A percentile compares a stretch with the other conserved stretches of the same genome.
phyloP scores from a whole-genome alignment of 2,888 invertebrate species.

The Ochropleura leucogaster region DNA sequence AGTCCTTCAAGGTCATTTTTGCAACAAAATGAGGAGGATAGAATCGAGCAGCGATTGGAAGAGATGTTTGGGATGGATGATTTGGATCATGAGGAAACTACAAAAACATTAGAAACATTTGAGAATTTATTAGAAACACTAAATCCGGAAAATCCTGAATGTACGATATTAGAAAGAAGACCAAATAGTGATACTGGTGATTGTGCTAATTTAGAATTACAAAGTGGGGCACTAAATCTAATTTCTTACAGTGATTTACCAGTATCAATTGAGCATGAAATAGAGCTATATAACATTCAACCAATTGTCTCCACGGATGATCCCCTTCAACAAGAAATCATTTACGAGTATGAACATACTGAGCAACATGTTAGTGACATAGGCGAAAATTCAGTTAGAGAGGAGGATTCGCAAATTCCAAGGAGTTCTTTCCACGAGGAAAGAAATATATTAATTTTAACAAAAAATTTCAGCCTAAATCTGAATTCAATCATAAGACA shows the following conservation, averaged over 20 bases:
- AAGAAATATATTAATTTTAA: conserved; percentile 27
- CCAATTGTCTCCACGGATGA: conserved; percentile 26
- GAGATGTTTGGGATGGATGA: conserved; percentile 22
- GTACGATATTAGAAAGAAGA: conserved; percentile 21
- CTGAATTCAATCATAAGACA: conserved; percentile 32
- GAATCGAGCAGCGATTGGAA: conserved; percentile 18
- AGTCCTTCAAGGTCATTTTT: conserved; percentile 23
- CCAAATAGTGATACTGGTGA: conserved; percentile 9
- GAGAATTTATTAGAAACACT: conserved; percentile 30
- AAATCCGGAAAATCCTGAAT: conserved; percentile 22
- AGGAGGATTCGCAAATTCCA: conserved; percentile 26
- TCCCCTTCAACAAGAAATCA: conserved; percentile 27
- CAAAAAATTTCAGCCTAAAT: conserved; percentile 20
- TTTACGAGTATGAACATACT: conserved; percentile 31
- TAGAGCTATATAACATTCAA: conserved; percentile 28
- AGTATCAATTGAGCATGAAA: conserved; percentile 23
- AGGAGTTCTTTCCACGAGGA: conserved; percentile 7
- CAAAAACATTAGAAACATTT: conserved; percentile 17
- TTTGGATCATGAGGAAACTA: conserved; percentile 21
- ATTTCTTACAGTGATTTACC: conserved; percentile 24
- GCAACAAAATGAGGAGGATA: conserved; percentile 15
- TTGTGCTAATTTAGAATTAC: conserved; percentile 12
- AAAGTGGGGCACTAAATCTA: conserved; percentile 19
- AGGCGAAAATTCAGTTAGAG: conserved; percentile 26
- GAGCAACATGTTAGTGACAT: conserved; percentile 25